A percentile compares a stretch with the other conserved stretches of the same genome.
These are phyloP conservation scores for Trididemnum clinides DNA, from an alignment of 23 tunicate genomes.

Conservation along the genomic window DNA sequence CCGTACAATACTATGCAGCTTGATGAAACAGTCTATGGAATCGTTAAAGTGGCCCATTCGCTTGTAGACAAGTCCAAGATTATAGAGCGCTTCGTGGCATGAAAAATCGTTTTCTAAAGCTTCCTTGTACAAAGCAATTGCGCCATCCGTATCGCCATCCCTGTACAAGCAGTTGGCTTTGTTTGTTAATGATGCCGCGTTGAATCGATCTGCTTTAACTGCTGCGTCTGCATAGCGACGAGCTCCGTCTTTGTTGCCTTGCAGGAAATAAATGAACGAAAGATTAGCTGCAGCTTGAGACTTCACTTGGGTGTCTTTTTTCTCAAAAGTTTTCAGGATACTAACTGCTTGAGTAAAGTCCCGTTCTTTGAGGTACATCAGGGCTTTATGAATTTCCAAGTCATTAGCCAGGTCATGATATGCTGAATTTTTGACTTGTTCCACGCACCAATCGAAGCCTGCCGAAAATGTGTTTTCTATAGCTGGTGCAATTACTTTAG, in stretches of 20 bases:
- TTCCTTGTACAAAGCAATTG: slow-evolving; percentile 74
- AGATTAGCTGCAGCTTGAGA: slow-evolving; percentile 95
- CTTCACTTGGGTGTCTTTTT: slow-evolving; percentile 93
- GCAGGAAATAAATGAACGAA: slow-evolving; percentile 89
- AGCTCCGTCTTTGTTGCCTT: slow-evolving; percentile 77
- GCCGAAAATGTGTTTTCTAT: slow-evolving; percentile 74
- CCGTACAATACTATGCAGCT: slow-evolving; percentile 86
- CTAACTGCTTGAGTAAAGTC: slow-evolving; percentile 81
- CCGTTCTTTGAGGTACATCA: slow-evolving; percentile 88
- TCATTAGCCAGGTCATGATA: slow-evolving; percentile 93
- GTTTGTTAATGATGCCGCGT: slow-evolving; percentile 84
- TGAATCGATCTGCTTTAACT: slow-evolving; percentile 87
- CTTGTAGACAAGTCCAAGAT: slow-evolving; percentile 82
- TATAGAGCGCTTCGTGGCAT: slow-evolving; percentile 92
- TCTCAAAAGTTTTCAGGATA: slow-evolving; percentile 92
- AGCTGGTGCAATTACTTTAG: slow-evolving; percentile 92
- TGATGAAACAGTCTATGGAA: slow-evolving; percentile 73
- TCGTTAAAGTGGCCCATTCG: slow-evolving; percentile 47
- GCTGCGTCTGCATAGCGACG: slow-evolving; percentile 84
- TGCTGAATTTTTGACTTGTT: slow-evolving; percentile 88
- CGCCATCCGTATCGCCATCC: slow-evolving; percentile 66
- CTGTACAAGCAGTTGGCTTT: slow-evolving; percentile 70
- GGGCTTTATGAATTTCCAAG: slow-evolving; percentile 97
- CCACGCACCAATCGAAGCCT: slow-evolving; percentile 99
- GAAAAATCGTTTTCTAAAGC: slow-evolving; percentile 90